Evolutionary conservation across 2,113 vertebrate species (phyloP), one percentile per base, ranked within the genome.

Genomic region (Rhinichthys klamathensis): DNA sequence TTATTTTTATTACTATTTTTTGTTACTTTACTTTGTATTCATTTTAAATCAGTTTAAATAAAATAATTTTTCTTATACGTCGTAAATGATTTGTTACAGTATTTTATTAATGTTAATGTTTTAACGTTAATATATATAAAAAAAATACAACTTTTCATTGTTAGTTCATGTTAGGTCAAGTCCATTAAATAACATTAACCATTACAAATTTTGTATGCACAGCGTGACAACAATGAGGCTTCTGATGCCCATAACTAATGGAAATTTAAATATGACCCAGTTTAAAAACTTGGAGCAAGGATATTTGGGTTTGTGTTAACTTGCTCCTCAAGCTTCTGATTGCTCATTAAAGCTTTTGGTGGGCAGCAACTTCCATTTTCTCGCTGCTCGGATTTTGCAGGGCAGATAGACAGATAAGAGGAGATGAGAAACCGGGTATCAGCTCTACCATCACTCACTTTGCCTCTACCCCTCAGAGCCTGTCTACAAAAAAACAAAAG

Each of bases 401-500:
- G 76, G 58, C 49, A 21, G 84, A 86, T 75, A 83, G 84, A 80
- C 6, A 84, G 81, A 88, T 86, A 78, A 69, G 69, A 84, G 44
- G 27, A 83, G 84, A 83, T 67, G 54, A 83, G 56, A 65, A 85
- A 60, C 56, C 35, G 27, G 67, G 25, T 27, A 81, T 81, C 61
- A 81, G 77, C 35, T 15, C 61, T 25, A 67, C 41, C 8, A 67
- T 81, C 61, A 32, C 60, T 74, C 27, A 25, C 38, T 85, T 54
- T 58, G 23, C 73, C 46, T 73, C 12, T 46, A 18, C 46, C 54
- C 27, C 35, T 18, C 23, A 41, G 69, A 87, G 49, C 13, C 65
- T 63, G 30, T 87, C 41, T 49, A 18, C 80, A 21, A 56, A 56
- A 51, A 69, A 51, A 85, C 23, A 82, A 60, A 84, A 7, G 21